Evolutionary conservation across 1,140 invertebrate genomes (phyloP), one percentile per base, ranked within the genome.

Genomic region (Musca domestica): DNA sequence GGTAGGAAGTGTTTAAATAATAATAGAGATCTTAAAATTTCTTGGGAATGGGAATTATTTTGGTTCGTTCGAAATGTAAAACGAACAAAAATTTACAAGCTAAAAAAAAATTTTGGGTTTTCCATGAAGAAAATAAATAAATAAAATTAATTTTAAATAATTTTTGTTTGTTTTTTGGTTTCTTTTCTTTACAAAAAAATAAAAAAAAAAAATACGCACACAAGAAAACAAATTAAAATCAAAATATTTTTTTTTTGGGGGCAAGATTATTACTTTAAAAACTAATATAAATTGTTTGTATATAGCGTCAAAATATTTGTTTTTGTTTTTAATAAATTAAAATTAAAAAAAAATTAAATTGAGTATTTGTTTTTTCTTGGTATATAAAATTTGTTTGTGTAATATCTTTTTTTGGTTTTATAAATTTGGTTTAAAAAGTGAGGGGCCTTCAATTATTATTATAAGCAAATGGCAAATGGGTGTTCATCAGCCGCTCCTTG

Each of bases 401-500:
- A n/a, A n/a, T n/a, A n/a, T 41, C 14, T 41, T 17, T 49, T 15
- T 61, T 61, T 61, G 56, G 56, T 61, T 61, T 17, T 15, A 34
- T 14, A 30, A 30, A 30, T 30, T 30, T 15, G 17, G n/a, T 41
- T 41, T 30, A 25, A 25, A 14, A 56, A 17, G 19, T 14, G n/a
- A 4, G 27, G 22, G 6, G 2, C 19, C 25, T 64, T 64, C n/a
- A 64, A 48, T 64, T 64, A 65, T 81, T 80, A 56, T 81, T 81
- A 58, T 81, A 81, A 54, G 78, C 74, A 74, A 79, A 81, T 72
- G 78, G 78, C 73, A 81, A 41, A 12, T 41, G 81, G 6, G 78
- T 75, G 69, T 81, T 81, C 73, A 81, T 76, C 61, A 81, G 65
- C 25, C 78, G 76, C 70, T 81, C 78, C 73, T 81, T 81, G 70